Percentiles rank a stretch among this genome's conserved stretches.
Evolutionary conservation across 64 coral and sea anemone species (phyloP).

Genomic region (Montipora cactus): DNA sequence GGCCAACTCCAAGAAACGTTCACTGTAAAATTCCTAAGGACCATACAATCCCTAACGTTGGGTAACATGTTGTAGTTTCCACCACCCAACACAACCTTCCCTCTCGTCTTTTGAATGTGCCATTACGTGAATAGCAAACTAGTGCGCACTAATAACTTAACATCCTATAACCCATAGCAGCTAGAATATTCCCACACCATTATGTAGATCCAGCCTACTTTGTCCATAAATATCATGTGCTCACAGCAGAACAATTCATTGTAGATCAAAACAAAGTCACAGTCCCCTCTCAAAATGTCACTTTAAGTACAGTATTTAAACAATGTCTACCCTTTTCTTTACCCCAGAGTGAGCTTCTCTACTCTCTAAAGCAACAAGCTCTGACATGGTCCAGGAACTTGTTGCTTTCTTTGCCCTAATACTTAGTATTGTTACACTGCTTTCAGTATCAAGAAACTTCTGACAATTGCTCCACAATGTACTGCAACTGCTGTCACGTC

Average conservation of each 20-base stretch:
- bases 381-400: background rate
- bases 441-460: background rate
- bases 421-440: background rate
- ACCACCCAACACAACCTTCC: background rate
- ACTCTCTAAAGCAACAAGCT: background rate
- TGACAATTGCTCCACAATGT: background rate
- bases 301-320: background rate
- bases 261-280: background rate
- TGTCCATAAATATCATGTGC: constrained; percentile 9
- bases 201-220: constrained; percentile 53
- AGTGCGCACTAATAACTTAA: background rate
- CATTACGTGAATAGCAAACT: background rate
- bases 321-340: background rate
- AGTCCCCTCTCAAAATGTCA: background rate
- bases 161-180: background rate
- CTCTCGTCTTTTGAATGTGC: background rate
- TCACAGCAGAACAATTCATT: background rate
- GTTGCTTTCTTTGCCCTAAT: no score
- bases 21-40: no score
- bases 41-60: no score
- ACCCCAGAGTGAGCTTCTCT: background rate
- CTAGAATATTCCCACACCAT: background rate
- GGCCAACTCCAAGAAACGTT: no score
- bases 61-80: no score
- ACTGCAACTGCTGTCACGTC: background rate